Percentiles rank a stretch among this genome's conserved stretches.
Evolutionary conservation across 1,140 invertebrate genomes (phyloP).

Genomic region (Drosophila takahashii): DNA sequence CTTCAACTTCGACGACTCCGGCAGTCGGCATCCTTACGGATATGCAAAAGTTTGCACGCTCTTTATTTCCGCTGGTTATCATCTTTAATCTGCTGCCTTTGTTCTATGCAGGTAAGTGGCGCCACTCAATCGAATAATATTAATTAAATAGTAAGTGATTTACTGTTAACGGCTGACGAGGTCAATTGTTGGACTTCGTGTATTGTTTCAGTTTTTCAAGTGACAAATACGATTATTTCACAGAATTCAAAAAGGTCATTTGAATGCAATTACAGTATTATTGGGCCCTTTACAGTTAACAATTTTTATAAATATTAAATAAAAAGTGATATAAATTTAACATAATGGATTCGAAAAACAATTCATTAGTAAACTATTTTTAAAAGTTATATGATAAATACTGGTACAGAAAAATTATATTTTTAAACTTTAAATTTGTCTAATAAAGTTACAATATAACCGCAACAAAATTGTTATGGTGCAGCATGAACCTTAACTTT

Average conservation of each 20-base stretch:
- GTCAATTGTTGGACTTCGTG: background rate
- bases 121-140: background rate
- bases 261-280: background rate
- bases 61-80: constrained; percentile 81
- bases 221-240: background rate
- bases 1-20: constrained; percentile 43
- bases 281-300: background rate
- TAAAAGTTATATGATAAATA: no score
- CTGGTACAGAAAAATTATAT: no score
- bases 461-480: background rate
- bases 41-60: constrained; percentile 79
- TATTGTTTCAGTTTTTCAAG: background rate
- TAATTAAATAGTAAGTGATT: background rate
- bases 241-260: background rate
- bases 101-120: constrained; percentile 83
- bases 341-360: no score
- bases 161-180: background rate
- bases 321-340: no score
- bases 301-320: no score
- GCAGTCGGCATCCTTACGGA: constrained; percentile 72
- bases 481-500: background rate
- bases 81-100: constrained; percentile 84
- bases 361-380: no score
- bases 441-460: background rate
- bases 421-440: no score